A percentile compares a stretch with the other conserved stretches of the same genome.
phyloP scores from a whole-genome alignment of 2,797 vertebrate species.

The Mormyrus proboscirostris region DNA sequence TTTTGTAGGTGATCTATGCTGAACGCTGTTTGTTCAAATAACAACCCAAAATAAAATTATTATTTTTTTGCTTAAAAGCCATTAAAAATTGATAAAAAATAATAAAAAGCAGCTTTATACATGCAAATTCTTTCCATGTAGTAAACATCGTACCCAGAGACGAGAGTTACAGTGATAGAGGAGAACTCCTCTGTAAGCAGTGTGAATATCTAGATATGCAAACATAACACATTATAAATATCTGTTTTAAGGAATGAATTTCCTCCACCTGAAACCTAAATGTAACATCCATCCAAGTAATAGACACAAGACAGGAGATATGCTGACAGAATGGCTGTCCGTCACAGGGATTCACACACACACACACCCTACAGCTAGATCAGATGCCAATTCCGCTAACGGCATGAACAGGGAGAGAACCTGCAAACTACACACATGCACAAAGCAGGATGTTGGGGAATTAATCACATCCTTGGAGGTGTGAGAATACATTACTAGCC shows the following conservation, averaged over 20 bases:
- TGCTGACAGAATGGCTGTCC: not conserved
- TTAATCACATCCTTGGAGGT: not conserved
- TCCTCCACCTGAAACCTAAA: not conserved
- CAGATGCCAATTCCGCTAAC: not conserved
- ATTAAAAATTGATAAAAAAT: not conserved
- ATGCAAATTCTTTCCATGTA: not conserved
- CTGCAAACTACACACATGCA: not conserved
- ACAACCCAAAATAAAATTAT: not conserved
- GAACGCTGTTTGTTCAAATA: not conserved
- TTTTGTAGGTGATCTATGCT: not conserved
- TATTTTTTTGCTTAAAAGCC: not conserved
- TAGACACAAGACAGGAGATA: not conserved
- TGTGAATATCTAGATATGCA: not conserved
- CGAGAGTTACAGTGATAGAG: not conserved
- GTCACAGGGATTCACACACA: not conserved
- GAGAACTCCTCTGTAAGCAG: not conserved
- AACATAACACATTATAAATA: not conserved
- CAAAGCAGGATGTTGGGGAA: not conserved
- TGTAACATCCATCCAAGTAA: slow-evolving; percentile 4
- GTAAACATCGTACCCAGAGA: not conserved
- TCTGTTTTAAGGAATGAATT: not conserved
- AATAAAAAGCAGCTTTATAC: not conserved
- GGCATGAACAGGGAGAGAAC: not conserved
- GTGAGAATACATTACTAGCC: not conserved
- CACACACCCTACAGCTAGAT: not conserved